phyloP scores from a whole-genome alignment of 2,888 invertebrate species.

The Ariolimax columbianus region DNA sequence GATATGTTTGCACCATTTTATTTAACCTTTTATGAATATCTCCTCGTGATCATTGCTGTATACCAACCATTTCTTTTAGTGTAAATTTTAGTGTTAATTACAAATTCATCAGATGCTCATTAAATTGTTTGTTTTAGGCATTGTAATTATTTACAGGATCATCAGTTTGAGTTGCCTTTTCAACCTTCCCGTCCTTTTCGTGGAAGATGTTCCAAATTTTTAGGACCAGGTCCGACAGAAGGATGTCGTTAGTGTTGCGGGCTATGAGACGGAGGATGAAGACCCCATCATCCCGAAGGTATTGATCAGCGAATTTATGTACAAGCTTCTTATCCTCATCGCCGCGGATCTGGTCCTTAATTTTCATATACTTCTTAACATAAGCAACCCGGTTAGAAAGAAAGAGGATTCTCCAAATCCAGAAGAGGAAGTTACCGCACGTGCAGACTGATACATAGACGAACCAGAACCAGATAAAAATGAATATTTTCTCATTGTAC shows the following conservation, averaged over 20 bases:
- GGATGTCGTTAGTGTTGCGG: constrained; percentile 72
- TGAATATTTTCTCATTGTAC: constrained; percentile 78
- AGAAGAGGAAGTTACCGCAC: constrained; percentile 68
- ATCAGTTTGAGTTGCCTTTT: background rate
- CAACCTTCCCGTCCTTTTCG: constrained; percentile 57
- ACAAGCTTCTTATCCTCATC: constrained; percentile 69
- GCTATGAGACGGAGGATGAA: constrained; percentile 71
- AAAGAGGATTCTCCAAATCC: constrained; percentile 69
- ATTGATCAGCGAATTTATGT: constrained; percentile 69
- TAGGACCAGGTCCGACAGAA: constrained; percentile 68
- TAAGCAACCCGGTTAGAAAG: constrained; percentile 65
- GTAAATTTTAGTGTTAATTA: no score
- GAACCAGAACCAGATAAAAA: constrained; percentile 77
- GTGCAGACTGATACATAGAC: constrained; percentile 69
- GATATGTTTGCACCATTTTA: no score
- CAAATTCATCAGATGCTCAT: no score
- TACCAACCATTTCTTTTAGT: no score
- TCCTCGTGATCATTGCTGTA: no score
- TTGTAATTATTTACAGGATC: background rate
- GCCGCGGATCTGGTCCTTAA: constrained; percentile 65
- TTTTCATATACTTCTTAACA: constrained; percentile 71
- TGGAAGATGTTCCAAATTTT: constrained; percentile 68
- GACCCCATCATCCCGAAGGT: constrained; percentile 70
- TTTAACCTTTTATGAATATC: no score
- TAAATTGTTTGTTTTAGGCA: no score